phyloP scores from a whole-genome alignment of 1,140 invertebrate genomes.

The Coenobita brevimanus region DNA sequence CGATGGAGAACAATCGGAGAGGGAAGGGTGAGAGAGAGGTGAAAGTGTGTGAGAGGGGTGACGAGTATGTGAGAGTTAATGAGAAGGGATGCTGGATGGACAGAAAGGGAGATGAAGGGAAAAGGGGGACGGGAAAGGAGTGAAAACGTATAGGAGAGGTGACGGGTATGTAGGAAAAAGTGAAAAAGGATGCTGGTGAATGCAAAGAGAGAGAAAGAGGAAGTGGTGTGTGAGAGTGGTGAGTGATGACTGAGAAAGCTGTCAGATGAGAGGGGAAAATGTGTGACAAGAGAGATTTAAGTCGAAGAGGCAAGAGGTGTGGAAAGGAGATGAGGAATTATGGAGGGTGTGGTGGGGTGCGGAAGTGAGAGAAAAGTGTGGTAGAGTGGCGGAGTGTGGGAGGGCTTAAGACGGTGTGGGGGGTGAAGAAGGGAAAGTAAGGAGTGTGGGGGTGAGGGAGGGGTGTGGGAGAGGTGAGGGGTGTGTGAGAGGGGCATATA shows the following conservation, averaged over 20 bases:
- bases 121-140: neutral
- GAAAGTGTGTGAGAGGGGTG: too few relatives aligned
- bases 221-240: neutral
- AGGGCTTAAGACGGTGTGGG: too few relatives aligned
- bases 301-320: neutral
- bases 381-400: too few relatives aligned
- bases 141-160: neutral
- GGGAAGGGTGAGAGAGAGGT: too few relatives aligned
- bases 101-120: neutral
- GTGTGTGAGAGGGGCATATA: neutral
- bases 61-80: too few relatives aligned
- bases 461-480: neutral
- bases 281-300: neutral
- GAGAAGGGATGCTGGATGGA: too few relatives aligned
- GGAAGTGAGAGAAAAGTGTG: conserved; percentile 5
- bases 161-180: neutral
- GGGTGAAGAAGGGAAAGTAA: neutral
- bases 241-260: neutral
- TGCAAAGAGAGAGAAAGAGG: too few relatives aligned
- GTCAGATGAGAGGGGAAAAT: neutral
- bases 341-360: neutral
- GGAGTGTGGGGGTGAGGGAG: neutral
- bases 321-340: neutral
- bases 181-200: too few relatives aligned
- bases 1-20: too few relatives aligned